Conservation (phyloP, 2,113 vertebrate species). For the Macquaria ambigua region DNA sequence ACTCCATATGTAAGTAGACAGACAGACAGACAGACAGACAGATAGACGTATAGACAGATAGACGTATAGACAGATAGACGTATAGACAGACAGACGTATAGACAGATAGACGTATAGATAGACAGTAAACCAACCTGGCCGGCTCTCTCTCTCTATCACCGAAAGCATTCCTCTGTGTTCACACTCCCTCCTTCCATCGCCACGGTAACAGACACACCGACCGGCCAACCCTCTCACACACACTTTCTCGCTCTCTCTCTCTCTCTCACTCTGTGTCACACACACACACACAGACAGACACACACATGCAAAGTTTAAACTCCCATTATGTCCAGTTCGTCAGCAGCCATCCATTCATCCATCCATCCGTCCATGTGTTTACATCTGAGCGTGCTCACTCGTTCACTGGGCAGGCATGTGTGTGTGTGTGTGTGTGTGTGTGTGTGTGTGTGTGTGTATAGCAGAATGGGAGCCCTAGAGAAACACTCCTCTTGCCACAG, state of each 20-base stretch:
- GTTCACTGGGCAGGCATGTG: constrained; percentile 43
- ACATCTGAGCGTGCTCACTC: constrained; percentile 63
- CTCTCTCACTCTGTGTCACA: not conserved
- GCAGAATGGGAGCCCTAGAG: constrained; percentile 94
- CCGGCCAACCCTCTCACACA: constrained; percentile 29
- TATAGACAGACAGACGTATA: constrained; percentile 25
- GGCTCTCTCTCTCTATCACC: constrained; percentile 83
- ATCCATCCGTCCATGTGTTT: constrained; percentile 60
- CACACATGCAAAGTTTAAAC: constrained; percentile 41
- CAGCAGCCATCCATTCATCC: constrained; percentile 44
- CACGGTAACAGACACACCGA: constrained; percentile 62
- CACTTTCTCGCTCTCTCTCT: not conserved
- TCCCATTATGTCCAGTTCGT: constrained; percentile 31
- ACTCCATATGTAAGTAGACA: not conserved
- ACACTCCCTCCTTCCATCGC: constrained; percentile 66
- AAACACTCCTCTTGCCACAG: constrained; percentile 98
- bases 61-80: constrained; percentile 14
- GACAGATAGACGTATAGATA: constrained; percentile 40
- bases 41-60: constrained; percentile 63
- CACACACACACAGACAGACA: constrained; percentile 18
- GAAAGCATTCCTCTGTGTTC: constrained; percentile 85
- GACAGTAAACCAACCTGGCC: constrained; percentile 84
- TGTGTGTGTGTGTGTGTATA: constrained; percentile 41
- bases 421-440: constrained; percentile 40
- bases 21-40: constrained; percentile 39